phyloP scores from a whole-genome alignment of 2,888 invertebrate species.

The Hermaeophaga mercurialis region DNA sequence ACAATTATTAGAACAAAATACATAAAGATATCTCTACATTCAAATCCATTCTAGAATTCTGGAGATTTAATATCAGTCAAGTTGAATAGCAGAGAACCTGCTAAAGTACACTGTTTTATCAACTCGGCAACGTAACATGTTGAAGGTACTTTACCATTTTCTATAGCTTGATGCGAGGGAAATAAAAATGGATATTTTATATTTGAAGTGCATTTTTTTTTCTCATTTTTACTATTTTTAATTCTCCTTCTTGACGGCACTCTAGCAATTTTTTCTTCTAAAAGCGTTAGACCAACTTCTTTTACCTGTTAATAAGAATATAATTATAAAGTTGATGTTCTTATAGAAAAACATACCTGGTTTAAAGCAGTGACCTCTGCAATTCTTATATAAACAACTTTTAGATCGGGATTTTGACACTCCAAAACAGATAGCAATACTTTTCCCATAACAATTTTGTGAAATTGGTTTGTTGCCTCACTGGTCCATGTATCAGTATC shows the following conservation, averaged over 20 bases:
- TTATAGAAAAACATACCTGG: not conserved
- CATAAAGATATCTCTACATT: no score
- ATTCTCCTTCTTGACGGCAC: constrained; percentile 1
- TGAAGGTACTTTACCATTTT: constrained; percentile 28
- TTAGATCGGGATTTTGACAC: constrained; percentile 17
- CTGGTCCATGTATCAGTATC: constrained; percentile 24
- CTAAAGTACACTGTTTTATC: constrained; percentile 23
- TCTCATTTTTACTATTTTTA: not conserved
- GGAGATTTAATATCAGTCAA: no score
- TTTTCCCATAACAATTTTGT: constrained; percentile 24
- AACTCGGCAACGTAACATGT: constrained; percentile 22
- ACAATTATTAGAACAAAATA: no score
- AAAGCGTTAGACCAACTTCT: not conserved
- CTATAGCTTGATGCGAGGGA: constrained; percentile 30
- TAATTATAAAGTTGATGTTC: not conserved
- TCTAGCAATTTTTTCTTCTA: constrained; percentile 28
- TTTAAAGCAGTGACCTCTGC: constrained; percentile 2
- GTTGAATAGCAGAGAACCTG: no score
- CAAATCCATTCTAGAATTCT: no score
- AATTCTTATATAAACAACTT: constrained; percentile 23
- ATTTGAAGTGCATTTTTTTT: constrained; percentile 21
- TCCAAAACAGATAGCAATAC: constrained; percentile 27
- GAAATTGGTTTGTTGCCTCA: constrained; percentile 22
- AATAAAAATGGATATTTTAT: constrained; percentile 31
- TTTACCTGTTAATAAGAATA: not conserved